Evolutionary conservation across 2,113 vertebrate species (phyloP), one percentile per base, ranked within the genome.

Genomic region (Brevimyrus niger): DNA sequence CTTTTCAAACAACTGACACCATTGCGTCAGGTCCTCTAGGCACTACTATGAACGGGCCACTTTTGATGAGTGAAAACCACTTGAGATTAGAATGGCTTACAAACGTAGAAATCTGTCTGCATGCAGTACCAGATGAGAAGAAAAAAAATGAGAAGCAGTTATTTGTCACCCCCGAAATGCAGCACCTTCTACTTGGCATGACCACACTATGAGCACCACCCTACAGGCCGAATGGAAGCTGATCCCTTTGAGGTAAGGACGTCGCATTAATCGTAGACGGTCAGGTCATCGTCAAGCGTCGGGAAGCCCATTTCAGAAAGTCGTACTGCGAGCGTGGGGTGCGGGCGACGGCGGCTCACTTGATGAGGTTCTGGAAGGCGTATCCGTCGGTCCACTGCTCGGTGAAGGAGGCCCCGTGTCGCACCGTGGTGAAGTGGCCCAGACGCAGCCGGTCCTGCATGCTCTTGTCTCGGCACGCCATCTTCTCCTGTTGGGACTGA

Each of bases 371-470:
- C 95, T 99, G 98, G 94, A 99, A 99, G 93, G 98, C 98, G 55
- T 96, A 98, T 88, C 98, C 98, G 91, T 99, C 97, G 10, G 97
- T 98, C 98, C 98, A 99, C 91, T 99, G 98, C 93, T 99, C 98
- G 0, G 97, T 98, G 93, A 99, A 99, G 55, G 98, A 98, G 0
- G 98, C 98, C 13, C 98, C 98, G 0, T 99, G 98, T 83, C 98
- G 95, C 88, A 99, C 98, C 0, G 98, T 99, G 38, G 97, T 98
- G 94, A 99, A 99, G 92, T 99, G 98, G 35, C 98, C 98, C 91
- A 99, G 92, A 86, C 98, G 95, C 89, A 99, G 94, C 4, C 98
- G 96, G 91, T 99, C 98, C 93, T 99, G 98, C 98, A 99, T 99
- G 94, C 98, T 99, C 93, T 99, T 99, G 93, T 99, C 98, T 92